Conservation (phyloP, 2,113 vertebrate genomes). For the Aramus guarauna region DNA sequence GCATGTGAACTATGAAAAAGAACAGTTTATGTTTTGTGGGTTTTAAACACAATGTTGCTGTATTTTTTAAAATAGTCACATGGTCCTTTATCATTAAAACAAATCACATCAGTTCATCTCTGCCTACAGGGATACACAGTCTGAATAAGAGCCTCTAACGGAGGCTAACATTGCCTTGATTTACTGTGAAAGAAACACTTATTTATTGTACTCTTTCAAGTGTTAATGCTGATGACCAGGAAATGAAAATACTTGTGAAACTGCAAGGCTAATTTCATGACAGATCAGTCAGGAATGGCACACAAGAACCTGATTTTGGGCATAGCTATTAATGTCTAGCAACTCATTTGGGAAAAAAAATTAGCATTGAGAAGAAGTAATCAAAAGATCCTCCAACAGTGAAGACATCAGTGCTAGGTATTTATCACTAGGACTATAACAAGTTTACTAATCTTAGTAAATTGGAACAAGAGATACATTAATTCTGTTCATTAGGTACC, state of each 20-base stretch:
- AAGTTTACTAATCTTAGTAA: slow-evolving; percentile 41
- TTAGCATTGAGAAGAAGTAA: background rate
- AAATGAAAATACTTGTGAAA: background rate
- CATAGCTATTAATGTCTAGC: background rate
- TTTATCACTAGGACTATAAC: slow-evolving; percentile 11
- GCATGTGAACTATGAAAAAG: background rate
- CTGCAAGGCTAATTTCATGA: slow-evolving; percentile 11
- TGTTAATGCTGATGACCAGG: background rate
- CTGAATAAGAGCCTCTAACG: background rate
- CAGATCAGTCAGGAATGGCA: background rate
- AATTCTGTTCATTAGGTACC: slow-evolving; percentile 52
- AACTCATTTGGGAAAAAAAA: background rate
- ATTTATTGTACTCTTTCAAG: background rate
- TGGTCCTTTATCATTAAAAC: background rate
- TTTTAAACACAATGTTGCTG: background rate
- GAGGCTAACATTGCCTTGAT: background rate
- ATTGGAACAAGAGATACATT: slow-evolving; percentile 20
- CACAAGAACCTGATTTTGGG: background rate
- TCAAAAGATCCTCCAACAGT: background rate
- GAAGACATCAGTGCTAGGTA: background rate
- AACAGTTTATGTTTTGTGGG: background rate
- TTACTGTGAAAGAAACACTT: slow-evolving; percentile 15
- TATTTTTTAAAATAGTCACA: background rate
- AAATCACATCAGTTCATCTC: background rate
- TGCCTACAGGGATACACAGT: background rate